Base-by-base conservation (phyloP, 2,797 vertebrate genomes). In the Poliocrania exsul region DNA sequence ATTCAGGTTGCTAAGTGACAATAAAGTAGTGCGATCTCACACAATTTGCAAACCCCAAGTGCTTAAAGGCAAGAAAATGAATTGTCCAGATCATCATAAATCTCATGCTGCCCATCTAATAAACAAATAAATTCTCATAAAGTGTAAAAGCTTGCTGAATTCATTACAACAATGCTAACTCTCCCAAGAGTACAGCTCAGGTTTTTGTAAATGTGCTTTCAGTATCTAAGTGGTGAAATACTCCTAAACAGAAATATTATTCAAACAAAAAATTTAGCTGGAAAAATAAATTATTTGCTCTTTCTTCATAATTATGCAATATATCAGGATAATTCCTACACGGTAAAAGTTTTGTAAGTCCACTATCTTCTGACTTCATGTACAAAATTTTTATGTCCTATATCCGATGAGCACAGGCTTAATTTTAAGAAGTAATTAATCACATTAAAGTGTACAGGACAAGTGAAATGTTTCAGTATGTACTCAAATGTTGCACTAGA, bases 1-100 rank as follows among this genome's bases (percentile, higher is more conserved):
- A 74, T 62, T 89, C 92, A 86, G 88, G 88, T 96, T 97, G 95
- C 95, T 93, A 90, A 94, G 91, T 94, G 96, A 97, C 93, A 90
- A 92, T 37, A 91, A 89, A 20, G 46, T 42, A 75, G 72, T 5
- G 7, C 6, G 0, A 89, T 92, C 86, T 92, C 66, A 17, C 75
- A 83, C 89, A 84, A 65, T 92, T 93, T 89, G 70, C 61, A 94
- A 94, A 78, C 49, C 75, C 57, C 69, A 88, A 72, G 75, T 2
- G 3, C 74, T 79, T 83, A 57, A 95, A 93, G 58, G 82, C 81
- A 81, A 75, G 75, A 87, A 95, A 93, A 92, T 81, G 3, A 96
- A 92, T 66, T 50, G 93, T 56, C 91, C 62, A 16, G 54, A 51
- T 83, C 54, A 69, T 44, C 75, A 53, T 56, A 88, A 92, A 92